Evolutionary conservation across 2,888 invertebrate genomes (phyloP), one percentile per base, ranked within the genome.

Genomic region (Ormyrus thymus): DNA sequence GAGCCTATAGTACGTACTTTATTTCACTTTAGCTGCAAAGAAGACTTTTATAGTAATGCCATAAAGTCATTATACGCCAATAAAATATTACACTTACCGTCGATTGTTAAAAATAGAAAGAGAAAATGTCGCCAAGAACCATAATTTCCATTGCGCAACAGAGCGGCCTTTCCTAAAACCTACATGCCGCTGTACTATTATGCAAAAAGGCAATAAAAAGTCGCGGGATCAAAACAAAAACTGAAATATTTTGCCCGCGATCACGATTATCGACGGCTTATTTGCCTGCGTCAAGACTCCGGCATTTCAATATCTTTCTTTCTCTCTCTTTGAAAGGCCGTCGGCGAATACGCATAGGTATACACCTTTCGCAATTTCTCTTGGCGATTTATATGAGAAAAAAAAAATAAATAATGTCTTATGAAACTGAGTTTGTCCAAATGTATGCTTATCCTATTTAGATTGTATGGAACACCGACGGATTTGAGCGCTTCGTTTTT

Each of bases 121-220:
- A 81, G 70, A 80, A 81, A 51, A 62, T 43, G 11, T 29, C 29
- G 29, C 15, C n/a, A 59, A 6, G 46, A 7, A 68, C 29, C 8
- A 11, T 3, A 61, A 45, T 65, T 51, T 13, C 29, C 4, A 45
- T 62, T 8, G 8, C 10, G 56, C 9, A 74, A 73, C 11, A 15
- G 56, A 55, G 43, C 50, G 13, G 15, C 7, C 7, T 64, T 70
- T 55, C 58, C 58, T 51, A 64, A 71, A 76, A 70, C 15, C 48
- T 13, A 10, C n/a, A n/a, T 15, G 13, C 7, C n/a, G 8, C 5
- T 6, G 9, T 15, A 71, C 48, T 10, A 7, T 15, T 64, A 11
- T 11, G 48, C 15, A 64, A 9, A 45, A 76, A 82, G 79, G 69
- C 66, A 77, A 83, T 82, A 80, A 81, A 77, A 81, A 77, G 66